A percentile compares a stretch with the other conserved stretches of the same genome.
Evolutionary conservation across 2,113 vertebrate genomes (phyloP).

Genomic region (Perognathus longimembris): DNA sequence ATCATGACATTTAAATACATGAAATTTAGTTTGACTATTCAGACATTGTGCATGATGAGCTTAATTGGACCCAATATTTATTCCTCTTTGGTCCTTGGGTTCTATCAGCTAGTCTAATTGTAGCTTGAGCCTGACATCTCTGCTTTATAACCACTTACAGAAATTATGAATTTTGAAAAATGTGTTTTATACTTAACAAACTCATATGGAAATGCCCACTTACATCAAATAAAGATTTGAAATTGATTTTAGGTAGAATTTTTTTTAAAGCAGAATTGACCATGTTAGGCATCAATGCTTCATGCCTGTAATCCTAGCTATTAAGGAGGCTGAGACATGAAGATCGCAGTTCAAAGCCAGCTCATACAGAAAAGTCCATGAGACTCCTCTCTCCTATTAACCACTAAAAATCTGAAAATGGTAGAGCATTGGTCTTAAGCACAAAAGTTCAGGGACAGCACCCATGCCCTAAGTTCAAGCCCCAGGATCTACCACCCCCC

Average conservation of each 20-base stretch:
- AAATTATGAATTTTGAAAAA: slow-evolving; percentile 49
- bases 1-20: slow-evolving; percentile 20
- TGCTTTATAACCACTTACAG: not conserved
- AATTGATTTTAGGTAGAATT: slow-evolving; percentile 37
- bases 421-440: no score
- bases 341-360: no score
- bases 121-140: not conserved
- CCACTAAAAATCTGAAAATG: no score
- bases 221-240: not conserved
- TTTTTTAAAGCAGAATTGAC: slow-evolving; percentile 1
- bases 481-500: no score
- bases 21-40: slow-evolving; percentile 20
- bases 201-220: not conserved
- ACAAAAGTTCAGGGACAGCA: no score
- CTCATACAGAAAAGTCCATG: no score
- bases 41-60: not conserved
- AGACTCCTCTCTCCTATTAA: no score
- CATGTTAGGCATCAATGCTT: not conserved
- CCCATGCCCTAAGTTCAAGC: no score
- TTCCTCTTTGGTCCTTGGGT: slow-evolving; percentile 17
- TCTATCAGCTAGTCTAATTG: not conserved
- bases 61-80: not conserved
- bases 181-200: not conserved
- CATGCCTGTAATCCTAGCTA: no score
- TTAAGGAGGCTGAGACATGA: no score